phyloP scores from a whole-genome alignment of 2,797 vertebrate genomes.

The Coccyzus lansbergi region DNA sequence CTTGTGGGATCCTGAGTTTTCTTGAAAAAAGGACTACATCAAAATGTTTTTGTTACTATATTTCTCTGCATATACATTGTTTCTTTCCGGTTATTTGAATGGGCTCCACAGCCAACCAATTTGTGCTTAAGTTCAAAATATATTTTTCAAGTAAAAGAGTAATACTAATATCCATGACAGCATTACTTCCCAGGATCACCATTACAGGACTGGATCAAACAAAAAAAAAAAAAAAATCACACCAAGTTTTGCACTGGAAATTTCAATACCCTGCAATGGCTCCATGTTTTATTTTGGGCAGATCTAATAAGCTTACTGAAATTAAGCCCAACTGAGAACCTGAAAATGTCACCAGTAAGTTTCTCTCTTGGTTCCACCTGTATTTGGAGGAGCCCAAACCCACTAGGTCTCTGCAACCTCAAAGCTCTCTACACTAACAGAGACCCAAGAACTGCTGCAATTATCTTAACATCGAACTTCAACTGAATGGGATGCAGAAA shows the following conservation, averaged over 20 bases:
- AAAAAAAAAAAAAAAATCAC: not conserved
- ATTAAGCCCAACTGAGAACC: not conserved
- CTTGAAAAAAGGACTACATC: not conserved
- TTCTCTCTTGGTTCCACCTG: not conserved
- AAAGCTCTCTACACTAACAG: not conserved
- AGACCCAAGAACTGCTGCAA: not conserved
- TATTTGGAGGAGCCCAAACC: not conserved
- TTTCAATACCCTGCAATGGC: not conserved
- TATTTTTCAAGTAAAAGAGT: not conserved
- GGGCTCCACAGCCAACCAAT: not conserved
- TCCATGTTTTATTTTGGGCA: not conserved
- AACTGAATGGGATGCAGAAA: not conserved
- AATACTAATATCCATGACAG: not conserved
- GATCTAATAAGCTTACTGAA: not conserved
- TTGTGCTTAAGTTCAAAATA: not conserved
- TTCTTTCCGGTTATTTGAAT: not conserved
- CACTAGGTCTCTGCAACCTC: not conserved
- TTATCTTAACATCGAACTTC: not conserved
- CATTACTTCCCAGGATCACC: not conserved
- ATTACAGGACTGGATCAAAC: not conserved
- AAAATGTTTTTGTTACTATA: not conserved
- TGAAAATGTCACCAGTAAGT: not conserved
- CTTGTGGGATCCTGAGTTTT: not conserved
- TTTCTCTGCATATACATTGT: not conserved
- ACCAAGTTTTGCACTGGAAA: not conserved